Percentiles rank a stretch among this genome's conserved stretches.
These are phyloP conservation scores for Schrankia costaestrigalis DNA, from an alignment of 2,888 invertebrate genomes.

Conservation along the genomic window DNA sequence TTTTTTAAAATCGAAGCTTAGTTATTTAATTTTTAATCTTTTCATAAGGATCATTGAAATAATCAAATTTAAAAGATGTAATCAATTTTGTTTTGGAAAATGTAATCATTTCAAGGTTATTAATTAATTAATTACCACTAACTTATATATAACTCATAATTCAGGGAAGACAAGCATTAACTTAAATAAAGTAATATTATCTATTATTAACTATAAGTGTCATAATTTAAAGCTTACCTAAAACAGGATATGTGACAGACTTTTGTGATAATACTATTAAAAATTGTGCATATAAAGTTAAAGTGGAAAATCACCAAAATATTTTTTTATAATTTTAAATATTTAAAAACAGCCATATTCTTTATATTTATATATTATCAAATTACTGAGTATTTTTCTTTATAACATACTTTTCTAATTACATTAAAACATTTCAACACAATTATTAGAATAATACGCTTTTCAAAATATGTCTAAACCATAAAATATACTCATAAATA, in stretches of 20 bases:
- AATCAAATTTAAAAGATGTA: too few species aligned
- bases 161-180: constrained; percentile 35
- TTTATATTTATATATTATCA: constrained; percentile 19
- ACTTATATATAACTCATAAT: neutral
- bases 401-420: constrained; percentile 11
- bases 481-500: too few species aligned
- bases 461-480: too few species aligned
- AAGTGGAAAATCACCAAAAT: constrained; percentile 35
- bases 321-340: constrained; percentile 31
- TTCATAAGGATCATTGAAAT: constrained; percentile 55
- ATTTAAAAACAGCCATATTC: constrained; percentile 44
- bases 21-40: constrained; percentile 21
- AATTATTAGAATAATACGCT: constrained; percentile 19
- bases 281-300: constrained; percentile 51
- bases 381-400: constrained; percentile 12
- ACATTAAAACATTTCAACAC: constrained; percentile 23
- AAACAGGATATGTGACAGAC: constrained; percentile 45
- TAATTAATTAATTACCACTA: too few species aligned
- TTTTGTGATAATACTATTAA: constrained; percentile 50
- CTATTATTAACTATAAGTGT: too few species aligned
- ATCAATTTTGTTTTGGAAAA: too few species aligned
- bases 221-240: constrained; percentile 24
- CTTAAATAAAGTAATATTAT: constrained; percentile 14
- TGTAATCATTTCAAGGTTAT: too few species aligned
- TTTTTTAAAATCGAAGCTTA: constrained; percentile 63